Evolutionary conservation across 2,113 vertebrate genomes (phyloP).

Genomic region (Anhinga rufa): DNA sequence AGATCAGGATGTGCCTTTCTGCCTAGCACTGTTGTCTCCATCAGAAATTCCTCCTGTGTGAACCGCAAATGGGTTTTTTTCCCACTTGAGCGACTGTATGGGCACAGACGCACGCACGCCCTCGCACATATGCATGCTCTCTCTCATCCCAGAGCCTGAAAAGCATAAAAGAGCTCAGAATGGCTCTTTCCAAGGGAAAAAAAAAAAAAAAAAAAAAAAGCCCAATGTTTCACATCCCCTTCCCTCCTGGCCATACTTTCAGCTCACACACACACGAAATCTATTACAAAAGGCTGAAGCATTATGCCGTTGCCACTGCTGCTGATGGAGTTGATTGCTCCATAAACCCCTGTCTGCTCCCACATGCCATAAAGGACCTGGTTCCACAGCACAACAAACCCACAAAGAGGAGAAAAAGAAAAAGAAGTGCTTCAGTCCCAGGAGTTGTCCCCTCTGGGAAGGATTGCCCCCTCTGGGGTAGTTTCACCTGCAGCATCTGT

Average conservation of each 20-base stretch:
- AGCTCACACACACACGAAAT: background rate
- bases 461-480: background rate
- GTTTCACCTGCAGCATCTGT: constrained; percentile 25
- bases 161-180: constrained; percentile 14
- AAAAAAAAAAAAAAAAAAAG: background rate
- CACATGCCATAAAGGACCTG: background rate
- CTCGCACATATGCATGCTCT: background rate
- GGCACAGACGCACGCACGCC: background rate
- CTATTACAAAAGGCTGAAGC: background rate
- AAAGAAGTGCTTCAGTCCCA: background rate
- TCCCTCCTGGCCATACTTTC: background rate
- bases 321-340: background rate
- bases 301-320: accelerated
- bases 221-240: background rate
- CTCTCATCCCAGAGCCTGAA: background rate
- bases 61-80: constrained; percentile 2
- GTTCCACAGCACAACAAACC: background rate
- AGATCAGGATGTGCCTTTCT: constrained; percentile 50
- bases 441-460: background rate
- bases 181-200: background rate
- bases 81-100: constrained; percentile 28
- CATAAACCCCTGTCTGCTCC: background rate
- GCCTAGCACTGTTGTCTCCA: constrained; percentile 22
- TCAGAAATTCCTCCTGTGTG: constrained; percentile 56
- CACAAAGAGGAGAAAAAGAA: background rate